Conservation (phyloP, 2,113 vertebrate genomes). For the Toxotes jaculatrix region DNA sequence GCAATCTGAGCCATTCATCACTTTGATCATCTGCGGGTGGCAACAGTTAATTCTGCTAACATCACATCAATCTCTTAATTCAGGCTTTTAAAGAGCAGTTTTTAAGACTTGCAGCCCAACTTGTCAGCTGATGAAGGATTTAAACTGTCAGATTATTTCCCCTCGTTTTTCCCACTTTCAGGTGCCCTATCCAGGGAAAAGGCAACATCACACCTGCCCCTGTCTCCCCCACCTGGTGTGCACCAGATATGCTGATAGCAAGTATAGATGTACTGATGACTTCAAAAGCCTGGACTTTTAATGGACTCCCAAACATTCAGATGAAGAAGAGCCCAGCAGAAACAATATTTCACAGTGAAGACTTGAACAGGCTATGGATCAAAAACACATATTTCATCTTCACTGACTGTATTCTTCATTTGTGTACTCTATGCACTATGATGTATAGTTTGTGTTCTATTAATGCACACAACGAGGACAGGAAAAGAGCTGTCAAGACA, state of each 20-base stretch:
- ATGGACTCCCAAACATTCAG: slow-evolving; percentile 18
- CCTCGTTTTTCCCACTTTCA: slow-evolving; percentile 60
- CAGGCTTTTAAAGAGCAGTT: slow-evolving; percentile 32
- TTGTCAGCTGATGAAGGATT: slow-evolving; percentile 42
- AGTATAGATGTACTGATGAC: slow-evolving; percentile 87
- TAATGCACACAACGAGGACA: slow-evolving; percentile 25
- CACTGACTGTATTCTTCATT: slow-evolving; percentile 43
- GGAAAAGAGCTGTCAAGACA: slow-evolving; percentile 19
- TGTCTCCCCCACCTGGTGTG: slow-evolving; percentile 88
- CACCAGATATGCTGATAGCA: slow-evolving; percentile 81
- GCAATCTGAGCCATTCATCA: slow-evolving; percentile 71
- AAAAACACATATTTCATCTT: slow-evolving; percentile 42
- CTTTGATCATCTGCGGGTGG: slow-evolving; percentile 46
- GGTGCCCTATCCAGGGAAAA: slow-evolving; percentile 89
- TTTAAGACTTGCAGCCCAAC: neutral
- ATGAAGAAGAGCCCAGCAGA: slow-evolving; percentile 11
- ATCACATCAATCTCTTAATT: slow-evolving; percentile 40
- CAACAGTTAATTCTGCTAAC: slow-evolving; percentile 51
- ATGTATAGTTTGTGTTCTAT: slow-evolving; percentile 36
- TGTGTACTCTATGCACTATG: slow-evolving; percentile 69
- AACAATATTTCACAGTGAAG: slow-evolving; percentile 20
- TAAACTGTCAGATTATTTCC: slow-evolving; percentile 48
- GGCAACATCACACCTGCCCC: slow-evolving; percentile 91
- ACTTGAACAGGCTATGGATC: slow-evolving; percentile 31
- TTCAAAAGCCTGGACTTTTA: slow-evolving; percentile 90